phyloP scores from a whole-genome alignment of 2,888 invertebrate species.

The Leucophenga montana region DNA sequence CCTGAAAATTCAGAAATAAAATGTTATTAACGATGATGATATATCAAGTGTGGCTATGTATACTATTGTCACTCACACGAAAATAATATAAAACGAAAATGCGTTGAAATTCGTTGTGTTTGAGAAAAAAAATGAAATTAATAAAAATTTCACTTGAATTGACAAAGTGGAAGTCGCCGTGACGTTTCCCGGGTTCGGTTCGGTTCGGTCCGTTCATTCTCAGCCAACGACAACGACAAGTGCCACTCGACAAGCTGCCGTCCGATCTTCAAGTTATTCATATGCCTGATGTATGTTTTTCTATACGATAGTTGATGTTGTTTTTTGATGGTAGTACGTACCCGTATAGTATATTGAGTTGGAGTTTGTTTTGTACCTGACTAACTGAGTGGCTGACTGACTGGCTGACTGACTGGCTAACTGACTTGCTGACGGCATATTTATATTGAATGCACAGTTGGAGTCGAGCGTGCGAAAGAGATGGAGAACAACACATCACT shows the following conservation, averaged over 20 bases:
- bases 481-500: slow-evolving; percentile 32
- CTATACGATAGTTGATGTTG: slow-evolving; percentile 27
- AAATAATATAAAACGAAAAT: slow-evolving; percentile 7
- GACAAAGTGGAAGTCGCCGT: slow-evolving; percentile 67
- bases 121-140: slow-evolving; percentile 60
- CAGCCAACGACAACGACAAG: slow-evolving; percentile 65
- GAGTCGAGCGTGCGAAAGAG: background rate
- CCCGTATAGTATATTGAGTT: background rate
- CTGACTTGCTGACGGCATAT: slow-evolving; percentile 8
- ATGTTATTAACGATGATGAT: background rate
- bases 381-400: slow-evolving; percentile 32
- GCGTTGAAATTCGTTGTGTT: slow-evolving; percentile 1
- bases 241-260: slow-evolving; percentile 68
- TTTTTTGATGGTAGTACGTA: slow-evolving; percentile 3
- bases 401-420: slow-evolving; percentile 36
- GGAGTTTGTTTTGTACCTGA: slow-evolving; percentile 23
- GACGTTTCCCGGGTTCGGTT: slow-evolving; percentile 51
- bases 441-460: background rate
- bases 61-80: background rate
- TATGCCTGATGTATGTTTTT: slow-evolving; percentile 11
- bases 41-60: slow-evolving; percentile 18
- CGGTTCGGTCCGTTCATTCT: background rate
- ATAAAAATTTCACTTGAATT: slow-evolving; percentile 70
- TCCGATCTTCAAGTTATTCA: slow-evolving; percentile 58
- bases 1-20: background rate